Percentiles rank a stretch among this genome's conserved stretches.
Evolutionary conservation across 1,140 invertebrate species (phyloP).

Genomic region (Diabrotica undecimpunctata): DNA sequence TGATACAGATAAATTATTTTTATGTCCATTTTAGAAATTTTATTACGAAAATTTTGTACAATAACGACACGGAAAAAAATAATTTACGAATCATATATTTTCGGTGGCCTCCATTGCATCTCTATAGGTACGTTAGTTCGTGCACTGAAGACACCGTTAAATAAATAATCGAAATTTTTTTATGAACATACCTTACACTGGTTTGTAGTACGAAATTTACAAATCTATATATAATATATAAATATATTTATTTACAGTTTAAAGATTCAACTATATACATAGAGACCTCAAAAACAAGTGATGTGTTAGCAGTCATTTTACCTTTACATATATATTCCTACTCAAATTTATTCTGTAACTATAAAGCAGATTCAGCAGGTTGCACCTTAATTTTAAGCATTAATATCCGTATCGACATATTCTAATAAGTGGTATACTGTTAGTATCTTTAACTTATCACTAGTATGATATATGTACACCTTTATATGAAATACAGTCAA

Average conservation of each 20-base stretch:
- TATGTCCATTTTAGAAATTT: conserved; percentile 32
- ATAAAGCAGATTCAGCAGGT: background rate
- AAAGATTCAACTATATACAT: conserved; percentile 26
- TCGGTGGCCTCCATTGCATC: conserved; percentile 7
- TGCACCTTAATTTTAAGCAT: conserved; percentile 14
- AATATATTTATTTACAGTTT: conserved; percentile 24
- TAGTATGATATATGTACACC: too few species aligned
- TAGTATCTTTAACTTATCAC: too few species aligned
- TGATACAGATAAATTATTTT: conserved; percentile 37
- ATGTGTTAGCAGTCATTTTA: background rate
- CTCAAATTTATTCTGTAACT: background rate
- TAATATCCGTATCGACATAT: conserved; percentile 9
- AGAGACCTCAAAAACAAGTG: conserved; percentile 23
- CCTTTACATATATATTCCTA: background rate
- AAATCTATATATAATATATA: conserved; percentile 24
- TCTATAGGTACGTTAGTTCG: conserved; percentile 16
- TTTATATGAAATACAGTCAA: too few species aligned
- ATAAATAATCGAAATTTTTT: conserved; percentile 30
- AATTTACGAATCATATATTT: conserved; percentile 12
- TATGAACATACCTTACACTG: conserved; percentile 27
- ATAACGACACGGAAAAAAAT: conserved; percentile 31
- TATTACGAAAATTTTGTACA: conserved; percentile 43
- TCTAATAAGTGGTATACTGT: too few species aligned
- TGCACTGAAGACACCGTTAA: conserved; percentile 18
- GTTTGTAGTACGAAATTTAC: conserved; percentile 31